Conservation (phyloP, 2,888 invertebrate genomes). For the Nomada flava region DNA sequence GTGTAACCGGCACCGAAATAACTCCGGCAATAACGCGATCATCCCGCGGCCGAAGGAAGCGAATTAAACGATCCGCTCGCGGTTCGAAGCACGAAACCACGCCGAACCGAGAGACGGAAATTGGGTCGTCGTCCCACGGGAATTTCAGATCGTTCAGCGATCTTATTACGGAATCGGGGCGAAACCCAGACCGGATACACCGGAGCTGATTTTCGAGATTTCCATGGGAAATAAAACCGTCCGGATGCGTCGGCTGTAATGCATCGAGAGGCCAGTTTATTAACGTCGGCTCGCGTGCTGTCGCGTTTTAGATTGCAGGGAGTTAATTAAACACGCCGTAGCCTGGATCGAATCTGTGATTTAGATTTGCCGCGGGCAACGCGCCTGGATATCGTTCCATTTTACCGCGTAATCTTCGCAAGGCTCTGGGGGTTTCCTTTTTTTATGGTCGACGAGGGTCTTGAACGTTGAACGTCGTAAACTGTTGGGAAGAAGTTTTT, state of each 20-base stretch:
- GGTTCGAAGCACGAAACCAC: conserved; percentile 55
- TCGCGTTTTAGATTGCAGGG: conserved; percentile 7
- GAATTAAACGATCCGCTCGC: conserved; percentile 69
- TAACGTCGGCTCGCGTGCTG: conserved; percentile 1
- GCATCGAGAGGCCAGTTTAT: conserved; percentile 27
- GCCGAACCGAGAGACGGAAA: conserved; percentile 63
- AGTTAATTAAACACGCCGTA: conserved; percentile 33
- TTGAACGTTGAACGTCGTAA: conserved; percentile 2
- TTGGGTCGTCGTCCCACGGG: conserved; percentile 65
- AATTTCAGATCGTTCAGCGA: conserved; percentile 55
- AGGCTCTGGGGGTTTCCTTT: not conserved
- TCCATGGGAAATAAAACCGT: conserved; percentile 56
- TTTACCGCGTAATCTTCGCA: conserved; percentile 21
- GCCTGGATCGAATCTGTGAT: conserved; percentile 21
- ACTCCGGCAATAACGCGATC: conserved; percentile 64
- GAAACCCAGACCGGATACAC: conserved; percentile 49
- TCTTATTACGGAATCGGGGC: conserved; percentile 66
- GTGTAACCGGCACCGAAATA: conserved; percentile 46
- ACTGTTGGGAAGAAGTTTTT: not conserved
- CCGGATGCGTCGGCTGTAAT: not conserved
- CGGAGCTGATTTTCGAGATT: conserved; percentile 58
- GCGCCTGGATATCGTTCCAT: not conserved
- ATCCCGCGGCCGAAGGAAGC: conserved; percentile 58
- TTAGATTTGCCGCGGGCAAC: conserved; percentile 22
- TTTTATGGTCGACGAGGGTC: conserved; percentile 13